Conservation (phyloP, 2,113 vertebrate species). For the Aix galericulata region DNA sequence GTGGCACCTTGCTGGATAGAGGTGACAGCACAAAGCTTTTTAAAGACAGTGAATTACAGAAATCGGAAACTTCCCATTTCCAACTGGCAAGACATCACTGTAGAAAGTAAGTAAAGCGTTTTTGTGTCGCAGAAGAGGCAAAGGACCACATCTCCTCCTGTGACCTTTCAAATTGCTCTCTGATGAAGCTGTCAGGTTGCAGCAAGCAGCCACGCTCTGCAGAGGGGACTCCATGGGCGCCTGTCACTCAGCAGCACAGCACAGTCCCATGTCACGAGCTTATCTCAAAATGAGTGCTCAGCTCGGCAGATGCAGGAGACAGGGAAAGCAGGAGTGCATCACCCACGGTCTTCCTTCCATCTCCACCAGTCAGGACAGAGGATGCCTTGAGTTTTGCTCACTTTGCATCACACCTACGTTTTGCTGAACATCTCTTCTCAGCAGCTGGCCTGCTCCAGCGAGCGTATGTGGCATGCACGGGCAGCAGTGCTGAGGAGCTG, state of each 20-base stretch:
- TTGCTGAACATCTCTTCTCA: background rate
- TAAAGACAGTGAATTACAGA: background rate
- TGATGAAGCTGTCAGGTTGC: conserved; percentile 22
- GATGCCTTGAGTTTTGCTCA: background rate
- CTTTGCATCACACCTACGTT: background rate
- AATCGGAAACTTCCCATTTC: background rate
- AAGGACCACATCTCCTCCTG: background rate
- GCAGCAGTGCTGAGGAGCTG: background rate
- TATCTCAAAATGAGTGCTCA: background rate
- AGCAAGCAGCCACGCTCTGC: background rate
- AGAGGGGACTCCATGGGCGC: background rate
- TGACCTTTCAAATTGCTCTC: background rate
- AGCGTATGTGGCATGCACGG: background rate
- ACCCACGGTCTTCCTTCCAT: background rate
- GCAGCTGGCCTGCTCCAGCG: no score
- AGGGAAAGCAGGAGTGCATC: background rate
- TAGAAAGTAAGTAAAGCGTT: background rate
- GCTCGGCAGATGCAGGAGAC: background rate
- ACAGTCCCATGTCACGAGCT: background rate
- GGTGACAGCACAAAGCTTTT: background rate
- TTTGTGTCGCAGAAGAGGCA: background rate
- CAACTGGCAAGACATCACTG: background rate
- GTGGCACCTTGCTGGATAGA: background rate
- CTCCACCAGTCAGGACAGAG: background rate
- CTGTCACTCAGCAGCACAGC: background rate